phyloP scores from a whole-genome alignment of 2,113 vertebrate species.

The Ceyx margarethae region DNA sequence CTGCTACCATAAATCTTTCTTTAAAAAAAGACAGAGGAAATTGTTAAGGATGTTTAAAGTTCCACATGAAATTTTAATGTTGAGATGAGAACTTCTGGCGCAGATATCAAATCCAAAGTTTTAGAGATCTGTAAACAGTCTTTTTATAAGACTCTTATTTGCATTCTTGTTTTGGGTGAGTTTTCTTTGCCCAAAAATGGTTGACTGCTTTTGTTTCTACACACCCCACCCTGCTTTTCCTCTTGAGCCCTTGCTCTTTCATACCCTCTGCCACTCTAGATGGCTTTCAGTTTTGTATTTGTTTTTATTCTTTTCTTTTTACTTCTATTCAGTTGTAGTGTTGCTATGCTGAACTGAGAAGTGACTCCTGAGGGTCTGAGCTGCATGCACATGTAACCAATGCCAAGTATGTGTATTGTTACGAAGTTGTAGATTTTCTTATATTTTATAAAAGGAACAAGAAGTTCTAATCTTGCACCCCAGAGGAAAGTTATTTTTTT shows the following conservation, averaged over 20 bases:
- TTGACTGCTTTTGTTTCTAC: not conserved
- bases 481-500: slow-evolving; percentile 10
- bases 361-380: not conserved
- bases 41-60: not conserved
- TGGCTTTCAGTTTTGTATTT: not conserved
- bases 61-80: not conserved
- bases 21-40: not conserved
- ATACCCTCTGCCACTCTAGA: too few relatives aligned
- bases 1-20: not conserved
- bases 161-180: not conserved
- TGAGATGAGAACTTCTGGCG: not conserved
- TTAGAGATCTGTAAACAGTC: not conserved
- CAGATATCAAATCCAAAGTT: not conserved
- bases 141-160: not conserved
- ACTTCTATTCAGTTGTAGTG: not conserved
- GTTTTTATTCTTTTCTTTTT: not conserved
- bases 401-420: slow-evolving; percentile 19
- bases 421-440: slow-evolving; percentile 1
- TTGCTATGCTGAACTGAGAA: not conserved
- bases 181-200: not conserved
- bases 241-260: not conserved
- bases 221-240: not conserved
- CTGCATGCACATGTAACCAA: not conserved
- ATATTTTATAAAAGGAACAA: not conserved
- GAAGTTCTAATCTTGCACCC: slow-evolving; percentile 37